These are phyloP conservation scores for Hylia prasina DNA, from an alignment of 2,113 vertebrate genomes.

Conservation along the genomic window DNA sequence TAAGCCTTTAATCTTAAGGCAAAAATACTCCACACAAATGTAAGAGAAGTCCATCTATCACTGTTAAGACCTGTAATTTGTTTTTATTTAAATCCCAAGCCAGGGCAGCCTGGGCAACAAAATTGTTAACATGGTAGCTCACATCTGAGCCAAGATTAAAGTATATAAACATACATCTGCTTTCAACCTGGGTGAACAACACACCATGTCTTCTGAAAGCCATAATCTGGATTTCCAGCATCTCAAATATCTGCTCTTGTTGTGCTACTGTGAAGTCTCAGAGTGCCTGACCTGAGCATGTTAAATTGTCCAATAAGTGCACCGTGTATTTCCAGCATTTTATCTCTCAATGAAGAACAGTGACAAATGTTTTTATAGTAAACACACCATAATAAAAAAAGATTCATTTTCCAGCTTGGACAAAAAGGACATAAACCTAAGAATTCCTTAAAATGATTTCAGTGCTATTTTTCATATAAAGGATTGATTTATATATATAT, in stretches of 20 bases:
- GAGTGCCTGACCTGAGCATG: background rate
- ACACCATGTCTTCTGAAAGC: background rate
- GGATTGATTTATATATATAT: background rate
- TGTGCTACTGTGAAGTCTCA: constrained; percentile 7
- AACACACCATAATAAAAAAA: constrained; percentile 15
- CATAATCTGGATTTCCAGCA: constrained; percentile 14
- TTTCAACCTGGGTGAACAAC: constrained; percentile 54
- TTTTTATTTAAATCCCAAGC: constrained; percentile 82
- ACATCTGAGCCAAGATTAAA: constrained; percentile 68
- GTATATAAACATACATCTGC: constrained; percentile 36
- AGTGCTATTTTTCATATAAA: background rate
- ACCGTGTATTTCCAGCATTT: background rate
- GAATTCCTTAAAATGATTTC: constrained; percentile 10
- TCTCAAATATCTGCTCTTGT: constrained; percentile 20
- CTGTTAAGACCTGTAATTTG: constrained; percentile 83
- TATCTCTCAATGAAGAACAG: constrained; percentile 44
- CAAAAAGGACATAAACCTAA: constrained; percentile 8
- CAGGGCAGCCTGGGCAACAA: constrained; percentile 68
- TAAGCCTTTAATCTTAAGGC: constrained; percentile 82
- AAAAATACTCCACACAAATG: constrained; percentile 75
- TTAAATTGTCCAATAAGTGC: constrained; percentile 17
- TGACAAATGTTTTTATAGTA: constrained; percentile 53
- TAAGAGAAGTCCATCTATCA: constrained; percentile 81
- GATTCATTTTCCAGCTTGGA: constrained; percentile 21
- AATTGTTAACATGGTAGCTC: constrained; percentile 69